Conservation (phyloP, 2,888 invertebrate genomes). For the Scaeva pyrastri region DNA sequence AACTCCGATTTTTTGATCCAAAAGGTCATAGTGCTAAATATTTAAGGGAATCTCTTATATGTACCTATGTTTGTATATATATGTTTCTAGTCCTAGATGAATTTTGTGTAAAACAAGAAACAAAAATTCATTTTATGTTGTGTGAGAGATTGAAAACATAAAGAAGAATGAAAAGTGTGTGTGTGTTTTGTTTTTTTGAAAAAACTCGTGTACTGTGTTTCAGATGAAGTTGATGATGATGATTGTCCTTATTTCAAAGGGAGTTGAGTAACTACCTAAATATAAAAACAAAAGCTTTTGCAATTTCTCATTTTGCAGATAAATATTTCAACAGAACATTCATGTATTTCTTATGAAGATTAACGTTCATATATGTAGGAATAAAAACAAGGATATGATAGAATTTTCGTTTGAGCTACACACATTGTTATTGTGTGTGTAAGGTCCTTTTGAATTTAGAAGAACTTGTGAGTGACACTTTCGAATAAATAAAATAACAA, state of each 20-base stretch:
- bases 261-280: not conserved
- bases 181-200: not conserved
- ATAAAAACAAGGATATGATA: slow-evolving; percentile 18
- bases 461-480: slow-evolving; percentile 36
- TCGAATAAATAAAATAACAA: slow-evolving; percentile 54
- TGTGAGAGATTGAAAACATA: slow-evolving; percentile 48
- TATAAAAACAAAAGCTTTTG: slow-evolving; percentile 51
- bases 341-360: slow-evolving; percentile 75
- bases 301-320: slow-evolving; percentile 72
- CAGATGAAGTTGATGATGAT: slow-evolving; percentile 24
- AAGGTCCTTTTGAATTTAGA: not conserved
- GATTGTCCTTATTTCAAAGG: slow-evolving; percentile 32
- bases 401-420: not conserved
- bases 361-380: slow-evolving; percentile 18
- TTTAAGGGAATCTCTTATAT: slow-evolving; percentile 39
- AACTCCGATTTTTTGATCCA: not conserved
- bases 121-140: not conserved
- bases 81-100: no score
- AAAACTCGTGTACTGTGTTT: not conserved
- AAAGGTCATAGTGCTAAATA: slow-evolving; percentile 43
- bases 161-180: slow-evolving; percentile 40
- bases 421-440: slow-evolving; percentile 31
- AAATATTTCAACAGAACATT: slow-evolving; percentile 68
- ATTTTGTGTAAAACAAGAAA: not conserved
- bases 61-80: no score